Conservation (phyloP, 1,140 invertebrate genomes). For the Chlorops oryzae region DNA sequence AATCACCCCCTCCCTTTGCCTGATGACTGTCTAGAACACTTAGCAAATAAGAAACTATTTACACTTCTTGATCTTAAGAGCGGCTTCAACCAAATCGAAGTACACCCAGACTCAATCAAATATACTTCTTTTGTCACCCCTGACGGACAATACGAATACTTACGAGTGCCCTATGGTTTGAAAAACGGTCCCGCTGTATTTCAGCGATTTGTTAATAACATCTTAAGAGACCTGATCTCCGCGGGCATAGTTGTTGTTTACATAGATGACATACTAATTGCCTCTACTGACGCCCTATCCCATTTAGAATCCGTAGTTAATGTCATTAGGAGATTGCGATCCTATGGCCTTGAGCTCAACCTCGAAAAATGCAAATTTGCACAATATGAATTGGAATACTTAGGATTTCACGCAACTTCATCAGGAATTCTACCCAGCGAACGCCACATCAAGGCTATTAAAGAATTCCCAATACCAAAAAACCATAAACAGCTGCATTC, state of each 20-base stretch:
- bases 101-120: slow-evolving; percentile 8
- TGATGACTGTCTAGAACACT: too few relatives aligned
- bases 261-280: slow-evolving; percentile 14
- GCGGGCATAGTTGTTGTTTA: slow-evolving; percentile 1
- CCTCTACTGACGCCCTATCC: not conserved
- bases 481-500: too few relatives aligned
- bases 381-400: slow-evolving; percentile 16
- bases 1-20: too few relatives aligned
- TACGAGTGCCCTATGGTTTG: slow-evolving; percentile 49
- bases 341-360: slow-evolving; percentile 40
- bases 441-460: slow-evolving; percentile 29
- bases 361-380: slow-evolving; percentile 43
- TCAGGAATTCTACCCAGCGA: slow-evolving; percentile 22
- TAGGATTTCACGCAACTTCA: slow-evolving; percentile 19
- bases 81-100: not conserved
- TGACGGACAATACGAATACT: slow-evolving; percentile 47
- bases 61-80: not conserved
- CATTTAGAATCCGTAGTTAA: slow-evolving; percentile 13
- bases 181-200: slow-evolving; percentile 45
- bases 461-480: too few relatives aligned
- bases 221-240: slow-evolving; percentile 26
- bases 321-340: slow-evolving; percentile 21
- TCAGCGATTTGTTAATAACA: slow-evolving; percentile 39
- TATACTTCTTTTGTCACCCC: slow-evolving; percentile 46
- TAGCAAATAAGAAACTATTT: too few relatives aligned